Evolutionary conservation across 2,113 vertebrate species (phyloP), one percentile per base, ranked within the genome.

Genomic region (Pluvianellus socialis): DNA sequence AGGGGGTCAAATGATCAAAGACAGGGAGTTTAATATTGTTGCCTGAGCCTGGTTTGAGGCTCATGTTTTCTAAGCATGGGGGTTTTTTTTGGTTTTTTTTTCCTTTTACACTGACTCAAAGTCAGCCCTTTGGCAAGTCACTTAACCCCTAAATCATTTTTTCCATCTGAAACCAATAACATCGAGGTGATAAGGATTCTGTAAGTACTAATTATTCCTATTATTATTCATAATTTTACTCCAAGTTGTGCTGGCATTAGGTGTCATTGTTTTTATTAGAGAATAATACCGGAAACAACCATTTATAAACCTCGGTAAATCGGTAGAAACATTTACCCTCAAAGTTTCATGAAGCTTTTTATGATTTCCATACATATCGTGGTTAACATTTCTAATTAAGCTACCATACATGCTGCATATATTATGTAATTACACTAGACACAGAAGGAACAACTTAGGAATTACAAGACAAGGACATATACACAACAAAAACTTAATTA

Each of bases 401-500:
- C 96, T 98, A 97, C 98, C 97, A 91, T 91, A 97, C 53, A 65
- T 96, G 93, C 96, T 27, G 96, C 97, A 97, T 97, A 97, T 92
- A 95, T 97, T 98, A 96, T 94, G 89, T 97, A 98, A 98, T 98
- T 98, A 97, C 28, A 82, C 96, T 90, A 96, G 97, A 93, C 93
- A 90, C 88, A 93, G 97, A 96, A 98, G 97, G 96, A 98, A 96
- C 97, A 98, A 98, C 97, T 96, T 96, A 44, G 85, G 97, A 98
- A 98, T 97, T 98, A 97, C 98, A 97, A 97, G 98, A 96, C 93
- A 97, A 97, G 97, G 97, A 97, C 96, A 97, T 96, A 96, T 88
- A 97, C 94, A 98, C 97, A 98, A 97, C 97, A 98, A 98, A 98
- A 98, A 97, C 90, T 97, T 97, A 98, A 98, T 98, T 98, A 98